Conservation (phyloP, 2,113 vertebrate genomes). For the Pogonocichla stellata region DNA sequence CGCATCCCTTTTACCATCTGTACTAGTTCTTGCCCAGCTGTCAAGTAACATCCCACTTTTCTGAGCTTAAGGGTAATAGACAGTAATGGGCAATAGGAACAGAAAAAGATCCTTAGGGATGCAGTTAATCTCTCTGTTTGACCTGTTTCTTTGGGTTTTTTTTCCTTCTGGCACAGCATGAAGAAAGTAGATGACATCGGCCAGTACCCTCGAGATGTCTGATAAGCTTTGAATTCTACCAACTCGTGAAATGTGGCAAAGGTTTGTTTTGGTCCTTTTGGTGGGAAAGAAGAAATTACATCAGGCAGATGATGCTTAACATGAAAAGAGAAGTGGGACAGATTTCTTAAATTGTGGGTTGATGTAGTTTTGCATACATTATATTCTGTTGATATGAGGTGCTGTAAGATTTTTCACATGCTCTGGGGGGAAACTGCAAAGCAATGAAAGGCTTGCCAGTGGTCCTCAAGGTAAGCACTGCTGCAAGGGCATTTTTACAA, state of each 20-base stretch:
- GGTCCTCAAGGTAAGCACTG: not conserved
- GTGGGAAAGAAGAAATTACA: constrained; percentile 24
- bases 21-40: not conserved
- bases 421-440: not conserved
- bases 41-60: not conserved
- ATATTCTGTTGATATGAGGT: not conserved
- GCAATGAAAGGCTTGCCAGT: not conserved
- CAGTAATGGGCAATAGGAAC: not conserved
- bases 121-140: not conserved
- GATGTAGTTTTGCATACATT: not conserved
- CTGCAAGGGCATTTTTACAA: not conserved
- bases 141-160: not conserved
- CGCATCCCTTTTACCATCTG: accelerated
- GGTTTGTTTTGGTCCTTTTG: not conserved
- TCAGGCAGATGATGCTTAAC: not conserved
- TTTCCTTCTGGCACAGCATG: not conserved
- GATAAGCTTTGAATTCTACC: not conserved
- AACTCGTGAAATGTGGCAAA: not conserved
- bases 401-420: not conserved
- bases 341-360: not conserved
- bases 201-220: not conserved
- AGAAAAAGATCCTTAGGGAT: not conserved
- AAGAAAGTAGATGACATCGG: not conserved
- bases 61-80: not conserved
- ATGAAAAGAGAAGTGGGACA: constrained; percentile 1